These are phyloP conservation scores for Aquatica leii DNA, from an alignment of 2,888 invertebrate species.

Conservation along the genomic window DNA sequence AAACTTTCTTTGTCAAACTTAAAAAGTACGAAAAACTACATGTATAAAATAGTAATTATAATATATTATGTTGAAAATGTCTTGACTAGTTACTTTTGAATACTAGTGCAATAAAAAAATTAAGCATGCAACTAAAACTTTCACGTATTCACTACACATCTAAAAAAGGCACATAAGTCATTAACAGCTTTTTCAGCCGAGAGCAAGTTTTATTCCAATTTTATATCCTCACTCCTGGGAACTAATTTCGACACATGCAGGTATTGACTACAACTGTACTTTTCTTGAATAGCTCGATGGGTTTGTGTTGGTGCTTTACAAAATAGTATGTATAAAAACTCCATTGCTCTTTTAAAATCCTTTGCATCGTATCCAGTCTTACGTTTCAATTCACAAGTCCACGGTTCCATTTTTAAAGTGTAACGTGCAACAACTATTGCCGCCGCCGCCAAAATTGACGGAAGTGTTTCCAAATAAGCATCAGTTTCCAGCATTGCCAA, in stretches of 20 bases:
- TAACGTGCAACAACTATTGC: slow-evolving; percentile 84
- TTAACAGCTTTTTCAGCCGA: no score
- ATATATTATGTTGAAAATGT: not conserved
- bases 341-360: slow-evolving; percentile 73
- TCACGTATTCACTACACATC: slow-evolving; percentile 2
- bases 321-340: slow-evolving; percentile 75
- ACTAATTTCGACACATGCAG: slow-evolving; percentile 51
- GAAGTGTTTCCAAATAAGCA: slow-evolving; percentile 81
- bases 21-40: not conserved
- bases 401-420: slow-evolving; percentile 68
- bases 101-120: not conserved
- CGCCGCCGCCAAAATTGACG: slow-evolving; percentile 83
- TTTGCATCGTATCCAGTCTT: slow-evolving; percentile 74
- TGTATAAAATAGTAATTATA: slow-evolving; percentile 1
- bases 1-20: not conserved
- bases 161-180: slow-evolving; percentile 16
- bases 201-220: slow-evolving; percentile 24
- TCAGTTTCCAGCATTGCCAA: slow-evolving; percentile 87
- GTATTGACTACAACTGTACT: slow-evolving; percentile 81
- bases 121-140: slow-evolving; percentile 20
- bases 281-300: slow-evolving; percentile 89
- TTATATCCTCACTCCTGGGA: slow-evolving; percentile 27
- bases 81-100: slow-evolving; percentile 11
- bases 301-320: slow-evolving; percentile 70
- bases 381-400: slow-evolving; percentile 72